Evolutionary conservation across 2,113 vertebrate species (phyloP), one percentile per base, ranked within the genome.

Genomic region (Anhinga anhinga): DNA sequence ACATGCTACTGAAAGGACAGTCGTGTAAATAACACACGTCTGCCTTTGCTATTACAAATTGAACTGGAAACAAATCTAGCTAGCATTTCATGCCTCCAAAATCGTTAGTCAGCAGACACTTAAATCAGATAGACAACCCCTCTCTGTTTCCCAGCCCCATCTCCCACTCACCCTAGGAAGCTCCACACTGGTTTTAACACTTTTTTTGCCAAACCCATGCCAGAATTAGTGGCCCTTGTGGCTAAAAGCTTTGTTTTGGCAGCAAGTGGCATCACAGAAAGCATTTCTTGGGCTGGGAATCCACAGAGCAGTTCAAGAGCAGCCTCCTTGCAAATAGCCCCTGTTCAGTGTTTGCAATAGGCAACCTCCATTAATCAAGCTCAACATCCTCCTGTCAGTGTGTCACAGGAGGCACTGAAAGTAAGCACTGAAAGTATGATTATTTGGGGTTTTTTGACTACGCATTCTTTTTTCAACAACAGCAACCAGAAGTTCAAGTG

Each of bases 401-500:
- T 84, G 34, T 25, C 63, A 56, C 34, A 45, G 56, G n/a, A 67
- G 72, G 34, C 44, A 23, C 38, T 49, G 70, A 82, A 58, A 42
- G 32, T 38, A 69, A 84, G 30, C 66, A 87, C 58, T 38, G 11
- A 8, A 73, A 70, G 8, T 42, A 38, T 16, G 15, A 61, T 29
- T 32, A 45, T 17, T 50, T 44, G 44, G 29, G 1, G 3, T 15
- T 71, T 67, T 53, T 81, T 49, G 13, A 91, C 70, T 55, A 13
- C 4, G 2, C 2, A 0, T 18, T 94, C 29, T 95, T 92, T 81
- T 80, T 52, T 67, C 8, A 88, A 63, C 65, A 80, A 83, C 91
- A 99, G 99, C 99, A 99, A 97, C 98, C 98, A 32, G 99, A 99
- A 15, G 90, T 91, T 47, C 80, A 98, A 45, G 22, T 97, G 52